Percentiles rank a stretch among this genome's conserved stretches.
Conservation (phyloP, 2,888 invertebrate genomes). For the Criorhina ranunculi region DNA sequence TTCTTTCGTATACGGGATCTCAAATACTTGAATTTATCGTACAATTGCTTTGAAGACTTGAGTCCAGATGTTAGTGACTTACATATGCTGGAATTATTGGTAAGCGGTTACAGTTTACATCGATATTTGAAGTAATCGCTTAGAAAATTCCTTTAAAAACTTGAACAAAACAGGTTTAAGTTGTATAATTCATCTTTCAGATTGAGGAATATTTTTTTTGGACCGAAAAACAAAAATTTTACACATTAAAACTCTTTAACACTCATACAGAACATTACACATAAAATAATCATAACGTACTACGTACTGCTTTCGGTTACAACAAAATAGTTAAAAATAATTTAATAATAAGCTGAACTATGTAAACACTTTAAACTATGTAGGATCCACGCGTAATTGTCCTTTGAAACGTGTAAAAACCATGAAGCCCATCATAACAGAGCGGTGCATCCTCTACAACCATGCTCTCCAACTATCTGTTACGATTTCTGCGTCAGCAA, state of each 20-base stretch:
- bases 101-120: conserved; percentile 81
- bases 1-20: conserved; percentile 90
- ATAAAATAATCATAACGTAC: neutral
- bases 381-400: too few species aligned
- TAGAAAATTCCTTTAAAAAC: neutral
- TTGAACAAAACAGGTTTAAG: neutral
- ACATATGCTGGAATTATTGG: conserved; percentile 91
- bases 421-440: too few species aligned
- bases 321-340: neutral
- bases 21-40: conserved; percentile 89
- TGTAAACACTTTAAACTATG: neutral
- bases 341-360: neutral
- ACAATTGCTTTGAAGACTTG: conserved; percentile 89
- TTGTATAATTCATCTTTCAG: neutral
- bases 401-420: too few species aligned
- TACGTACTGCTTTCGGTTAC: neutral
- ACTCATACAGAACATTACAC: neutral
- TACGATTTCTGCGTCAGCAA: too few species aligned
- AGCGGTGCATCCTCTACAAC: too few species aligned
- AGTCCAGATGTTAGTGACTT: conserved; percentile 91
- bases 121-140: neutral
- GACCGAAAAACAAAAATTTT: neutral
- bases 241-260: neutral
- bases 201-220: neutral
- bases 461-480: too few species aligned